Evolutionary conservation across 1,140 invertebrate species (phyloP).

Genomic region (Cydia strobilella): DNA sequence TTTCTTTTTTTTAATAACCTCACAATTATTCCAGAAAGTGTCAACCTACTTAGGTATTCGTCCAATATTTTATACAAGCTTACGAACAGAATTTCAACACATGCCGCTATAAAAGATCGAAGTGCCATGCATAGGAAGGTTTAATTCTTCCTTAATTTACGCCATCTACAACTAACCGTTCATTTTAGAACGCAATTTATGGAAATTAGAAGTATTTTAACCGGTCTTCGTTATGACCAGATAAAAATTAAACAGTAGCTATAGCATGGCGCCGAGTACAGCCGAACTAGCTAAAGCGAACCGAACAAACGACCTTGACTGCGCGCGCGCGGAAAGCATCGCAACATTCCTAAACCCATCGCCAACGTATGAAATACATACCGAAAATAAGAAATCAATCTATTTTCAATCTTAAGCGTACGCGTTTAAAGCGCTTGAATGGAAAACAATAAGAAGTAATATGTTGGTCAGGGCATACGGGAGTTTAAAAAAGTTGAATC

Average conservation of each 20-base stretch:
- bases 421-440: background rate
- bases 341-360: conserved; percentile 26
- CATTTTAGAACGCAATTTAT: background rate
- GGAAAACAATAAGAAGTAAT: background rate
- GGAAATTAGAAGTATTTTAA: background rate
- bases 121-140: too few species aligned
- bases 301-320: conserved; percentile 24
- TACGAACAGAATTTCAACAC: too few species aligned
- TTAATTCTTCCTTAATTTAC: too few species aligned
- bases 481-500: conserved; percentile 3
- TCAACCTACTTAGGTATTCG: too few species aligned
- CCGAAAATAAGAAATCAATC: background rate
- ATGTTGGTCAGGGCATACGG: background rate
- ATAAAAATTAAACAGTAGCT: background rate
- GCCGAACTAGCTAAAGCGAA: background rate
- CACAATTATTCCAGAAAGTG: too few species aligned
- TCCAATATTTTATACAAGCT: too few species aligned
- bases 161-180: too few species aligned
- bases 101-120: too few species aligned
- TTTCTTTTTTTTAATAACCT: too few species aligned
- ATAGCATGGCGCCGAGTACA: background rate
- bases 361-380: background rate
- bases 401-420: background rate
- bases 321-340: conserved; percentile 16
- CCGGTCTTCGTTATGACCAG: background rate